Percentiles rank a stretch among this genome's conserved stretches.
Evolutionary conservation across 2,888 invertebrate species (phyloP).

Genomic region (Vandiemenella viatica): DNA sequence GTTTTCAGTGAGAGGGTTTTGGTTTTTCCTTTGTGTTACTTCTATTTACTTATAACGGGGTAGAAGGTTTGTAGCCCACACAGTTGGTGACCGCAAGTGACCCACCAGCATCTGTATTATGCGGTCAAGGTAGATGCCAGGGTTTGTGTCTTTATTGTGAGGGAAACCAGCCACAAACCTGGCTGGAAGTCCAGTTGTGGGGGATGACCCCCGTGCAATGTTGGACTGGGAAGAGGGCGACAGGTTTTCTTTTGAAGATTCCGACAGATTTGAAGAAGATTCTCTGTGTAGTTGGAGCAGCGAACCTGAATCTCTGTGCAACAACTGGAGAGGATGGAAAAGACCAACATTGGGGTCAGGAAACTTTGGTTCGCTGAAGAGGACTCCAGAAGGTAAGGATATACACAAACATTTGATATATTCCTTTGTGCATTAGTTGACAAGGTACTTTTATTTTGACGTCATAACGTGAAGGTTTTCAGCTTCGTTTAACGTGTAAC

Average conservation of each 20-base stretch:
- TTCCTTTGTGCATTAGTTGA: too few relatives aligned
- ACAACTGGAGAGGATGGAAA: slow-evolving; percentile 98
- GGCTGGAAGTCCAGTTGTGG: slow-evolving; percentile 13
- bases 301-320: slow-evolving; percentile 89
- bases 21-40: too few relatives aligned
- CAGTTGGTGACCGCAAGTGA: slow-evolving; percentile 13
- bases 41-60: too few relatives aligned
- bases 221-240: slow-evolving; percentile 81
- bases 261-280: slow-evolving; percentile 95
- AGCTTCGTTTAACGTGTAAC: too few relatives aligned
- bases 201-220: slow-evolving; percentile 28
- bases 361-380: slow-evolving; percentile 30
- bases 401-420: too few relatives aligned
- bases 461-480: too few relatives aligned
- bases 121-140: slow-evolving; percentile 16
- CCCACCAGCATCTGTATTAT: slow-evolving; percentile 7
- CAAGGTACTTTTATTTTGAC: too few relatives aligned
- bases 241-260: slow-evolving; percentile 89
- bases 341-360: slow-evolving; percentile 42
- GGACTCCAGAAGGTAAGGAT: slow-evolving; percentile 36
- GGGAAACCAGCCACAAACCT: too few relatives aligned
- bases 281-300: slow-evolving; percentile 96
- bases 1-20: too few relatives aligned
- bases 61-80: slow-evolving; percentile 6
- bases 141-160: too few relatives aligned